phyloP scores from a whole-genome alignment of 2,888 invertebrate species.

The Ethmia dodecea region DNA sequence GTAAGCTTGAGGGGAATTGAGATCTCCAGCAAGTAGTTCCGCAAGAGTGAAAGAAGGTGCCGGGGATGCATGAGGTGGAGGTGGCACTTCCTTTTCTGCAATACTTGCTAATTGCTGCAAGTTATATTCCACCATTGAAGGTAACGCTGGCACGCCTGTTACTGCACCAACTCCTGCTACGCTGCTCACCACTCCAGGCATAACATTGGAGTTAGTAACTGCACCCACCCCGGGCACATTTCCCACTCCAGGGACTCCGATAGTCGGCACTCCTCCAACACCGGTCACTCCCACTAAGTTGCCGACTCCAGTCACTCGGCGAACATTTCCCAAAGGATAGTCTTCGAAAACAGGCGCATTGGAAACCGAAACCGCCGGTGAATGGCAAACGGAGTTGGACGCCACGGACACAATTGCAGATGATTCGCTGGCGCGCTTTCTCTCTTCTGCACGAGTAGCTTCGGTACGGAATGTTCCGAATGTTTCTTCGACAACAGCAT shows the following conservation, averaged over 20 bases:
- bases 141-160: constrained; percentile 51
- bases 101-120: constrained; percentile 89
- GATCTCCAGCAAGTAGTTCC: constrained; percentile 85
- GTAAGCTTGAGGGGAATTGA: constrained; percentile 85
- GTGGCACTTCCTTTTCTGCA: constrained; percentile 82
- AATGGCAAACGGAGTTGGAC: constrained; percentile 61
- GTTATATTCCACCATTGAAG: constrained; percentile 92
- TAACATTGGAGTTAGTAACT: constrained; percentile 42
- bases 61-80: constrained; percentile 73
- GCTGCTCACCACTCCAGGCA: constrained; percentile 51
- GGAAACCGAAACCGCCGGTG: constrained; percentile 74
- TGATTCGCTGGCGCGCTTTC: constrained; percentile 66
- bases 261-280: constrained; percentile 29
- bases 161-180: constrained; percentile 45
- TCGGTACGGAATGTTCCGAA: constrained; percentile 87
- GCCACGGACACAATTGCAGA: constrained; percentile 60
- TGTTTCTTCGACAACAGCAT: constrained; percentile 82
- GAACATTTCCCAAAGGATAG: constrained; percentile 72
- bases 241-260: constrained; percentile 48
- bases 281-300: constrained; percentile 50
- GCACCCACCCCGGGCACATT: constrained; percentile 44
- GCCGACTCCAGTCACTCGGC: constrained; percentile 56
- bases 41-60: constrained; percentile 85
- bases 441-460: constrained; percentile 74
- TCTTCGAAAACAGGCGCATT: constrained; percentile 89